Percentiles rank a stretch among this genome's conserved stretches.
phyloP scores from a whole-genome alignment of 2,797 vertebrate genomes.

The Morus bassanus region DNA sequence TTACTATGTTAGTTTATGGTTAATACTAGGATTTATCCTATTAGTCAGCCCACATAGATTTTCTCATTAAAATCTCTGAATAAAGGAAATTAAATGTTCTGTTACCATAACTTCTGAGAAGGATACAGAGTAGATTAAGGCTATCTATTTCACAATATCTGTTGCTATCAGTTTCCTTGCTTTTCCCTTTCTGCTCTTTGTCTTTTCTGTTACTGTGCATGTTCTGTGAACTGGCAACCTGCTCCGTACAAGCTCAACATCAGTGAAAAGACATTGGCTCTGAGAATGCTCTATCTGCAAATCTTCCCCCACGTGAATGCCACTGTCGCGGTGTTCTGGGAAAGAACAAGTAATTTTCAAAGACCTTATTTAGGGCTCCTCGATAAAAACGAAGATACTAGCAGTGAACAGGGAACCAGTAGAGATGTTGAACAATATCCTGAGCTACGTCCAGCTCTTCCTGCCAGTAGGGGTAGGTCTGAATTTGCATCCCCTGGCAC shows the following conservation, averaged over 20 bases:
- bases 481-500: background rate
- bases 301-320: background rate
- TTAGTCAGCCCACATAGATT: background rate
- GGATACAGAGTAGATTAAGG: background rate
- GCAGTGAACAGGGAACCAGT: background rate
- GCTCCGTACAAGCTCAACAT: background rate
- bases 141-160: background rate
- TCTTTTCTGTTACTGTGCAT: background rate
- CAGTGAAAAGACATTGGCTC: background rate
- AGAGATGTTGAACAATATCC: background rate
- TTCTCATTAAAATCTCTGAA: background rate
- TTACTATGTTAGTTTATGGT: background rate
- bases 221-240: background rate
- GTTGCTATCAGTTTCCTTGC: background rate
- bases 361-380: background rate
- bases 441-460: background rate
- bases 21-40: background rate
- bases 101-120: background rate
- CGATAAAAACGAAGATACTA: background rate
- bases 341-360: background rate
- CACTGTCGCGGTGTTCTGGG: background rate
- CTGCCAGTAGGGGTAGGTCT: background rate
- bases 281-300: background rate
- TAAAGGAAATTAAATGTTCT: background rate
- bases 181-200: background rate